Evolutionary conservation across 2,888 invertebrate genomes (phyloP), one percentile per base, ranked within the genome.

Genomic region (Xestia ashworthii): DNA sequence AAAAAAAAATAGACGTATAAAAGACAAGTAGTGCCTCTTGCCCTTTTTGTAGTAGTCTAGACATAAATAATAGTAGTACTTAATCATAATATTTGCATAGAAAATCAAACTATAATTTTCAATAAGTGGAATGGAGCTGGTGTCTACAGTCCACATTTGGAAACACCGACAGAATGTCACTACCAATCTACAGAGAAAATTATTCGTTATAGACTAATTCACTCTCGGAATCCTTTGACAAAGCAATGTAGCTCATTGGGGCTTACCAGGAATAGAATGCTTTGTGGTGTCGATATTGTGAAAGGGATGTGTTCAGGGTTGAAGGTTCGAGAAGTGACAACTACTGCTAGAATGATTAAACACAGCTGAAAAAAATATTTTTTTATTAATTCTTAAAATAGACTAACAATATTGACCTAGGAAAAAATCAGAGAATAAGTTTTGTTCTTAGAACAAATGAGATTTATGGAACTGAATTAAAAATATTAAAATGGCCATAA

Each of bases 201-300:
- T 48, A 50, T 66, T 48, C 5, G n/a, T 55, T 41, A 25, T 50
- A 25, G 11, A 74, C 6, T 41, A 22, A 12, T 19, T 14, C 32
- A 48, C 16, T 53, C 38, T 22, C 44, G 32, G n/a, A n/a, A 73
- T 75, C 8, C 65, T 41, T 72, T 44, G 9, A 32, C 32, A 74
- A 19, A 16, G n/a, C n/a, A 48, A 16, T 38, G 11, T 50, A 50
- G 22, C 22, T 22, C 19, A 22, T 50, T 50, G 50, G 8, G 50
- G 22, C 22, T 50, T 50, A 55, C 19, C 53, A 19, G 11, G 16
- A 25, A 60, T 48, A 11, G 11, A 11, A 19, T n/a, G 11, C 3
- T 46, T 48, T 25, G n/a, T 58, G 38, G n/a, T 19, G 32, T 32
- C 32, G 32, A 58, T 16, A 46, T 12, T 72, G 19, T 25, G 14